Evolutionary conservation across 2,888 invertebrate species (phyloP).

Genomic region (Megalurothrips usitatus): DNA sequence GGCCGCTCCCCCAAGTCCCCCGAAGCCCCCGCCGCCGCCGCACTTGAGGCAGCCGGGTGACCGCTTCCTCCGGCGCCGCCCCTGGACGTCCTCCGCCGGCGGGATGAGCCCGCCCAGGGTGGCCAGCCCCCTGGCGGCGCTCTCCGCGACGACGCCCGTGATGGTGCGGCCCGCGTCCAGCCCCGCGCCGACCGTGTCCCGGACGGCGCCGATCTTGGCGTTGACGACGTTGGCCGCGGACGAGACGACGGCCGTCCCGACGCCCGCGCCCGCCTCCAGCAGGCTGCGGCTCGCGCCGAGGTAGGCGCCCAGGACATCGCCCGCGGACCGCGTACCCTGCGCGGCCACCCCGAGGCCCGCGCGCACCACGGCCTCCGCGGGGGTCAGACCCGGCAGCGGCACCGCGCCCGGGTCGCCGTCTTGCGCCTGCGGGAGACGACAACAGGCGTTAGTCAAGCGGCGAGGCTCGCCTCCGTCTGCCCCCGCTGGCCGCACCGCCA

Average conservation of each 20-base stretch:
- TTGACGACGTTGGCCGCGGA: slow-evolving; percentile 10
- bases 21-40: background rate
- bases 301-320: slow-evolving; percentile 15
- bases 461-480: background rate
- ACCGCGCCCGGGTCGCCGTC: background rate
- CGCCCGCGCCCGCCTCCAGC: background rate
- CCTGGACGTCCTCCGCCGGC: background rate
- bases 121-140: slow-evolving; percentile 12
- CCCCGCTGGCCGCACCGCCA: background rate
- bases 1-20: background rate
- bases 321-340: background rate
- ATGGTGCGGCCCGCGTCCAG: background rate
- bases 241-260: background rate
- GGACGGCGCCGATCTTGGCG: slow-evolving; percentile 13
- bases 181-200: slow-evolving; percentile 17
- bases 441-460: too few species aligned
- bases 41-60: background rate
- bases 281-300: background rate
- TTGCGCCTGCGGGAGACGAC: background rate
- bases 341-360: background rate
- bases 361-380: slow-evolving; percentile 12
- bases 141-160: background rate
- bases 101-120: background rate
- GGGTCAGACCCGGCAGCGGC: background rate
- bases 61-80: background rate